A percentile compares a stretch with the other conserved stretches of the same genome.
Evolutionary conservation across 2,888 invertebrate genomes (phyloP).

Genomic region (Labia minor): DNA sequence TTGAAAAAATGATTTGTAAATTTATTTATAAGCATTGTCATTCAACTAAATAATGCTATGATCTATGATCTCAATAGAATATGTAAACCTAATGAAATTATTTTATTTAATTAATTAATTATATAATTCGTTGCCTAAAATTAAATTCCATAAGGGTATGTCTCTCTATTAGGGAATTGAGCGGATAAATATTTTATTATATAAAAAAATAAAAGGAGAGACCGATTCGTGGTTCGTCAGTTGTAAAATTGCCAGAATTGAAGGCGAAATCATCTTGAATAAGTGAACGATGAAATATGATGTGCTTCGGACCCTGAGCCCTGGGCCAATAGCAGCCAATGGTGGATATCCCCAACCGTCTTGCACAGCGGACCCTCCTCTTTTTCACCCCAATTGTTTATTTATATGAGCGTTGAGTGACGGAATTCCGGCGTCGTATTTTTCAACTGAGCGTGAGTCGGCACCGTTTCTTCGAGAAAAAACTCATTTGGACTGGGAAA

Average conservation of each 20-base stretch:
- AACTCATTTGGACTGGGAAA: background rate
- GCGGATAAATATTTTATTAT: too few species aligned
- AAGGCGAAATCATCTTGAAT: conserved; percentile 1
- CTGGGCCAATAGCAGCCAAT: background rate
- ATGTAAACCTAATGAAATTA: too few species aligned
- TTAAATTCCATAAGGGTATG: too few species aligned
- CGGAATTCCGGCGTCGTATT: background rate
- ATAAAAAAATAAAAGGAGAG: too few species aligned
- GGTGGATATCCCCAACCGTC: background rate
- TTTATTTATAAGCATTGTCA: too few species aligned
- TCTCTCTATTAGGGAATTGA: too few species aligned
- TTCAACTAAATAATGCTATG: too few species aligned
- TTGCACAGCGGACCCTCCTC: background rate
- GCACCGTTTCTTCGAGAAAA: background rate
- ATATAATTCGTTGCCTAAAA: too few species aligned
- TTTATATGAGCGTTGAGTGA: conserved; percentile 13
- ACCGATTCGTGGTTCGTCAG: too few species aligned
- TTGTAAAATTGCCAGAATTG: background rate
- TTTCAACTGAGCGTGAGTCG: background rate
- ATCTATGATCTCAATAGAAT: too few species aligned
- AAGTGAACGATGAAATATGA: conserved; percentile 1
- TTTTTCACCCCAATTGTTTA: conserved; percentile 13
- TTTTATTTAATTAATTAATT: too few species aligned
- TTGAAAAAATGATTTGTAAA: too few species aligned
- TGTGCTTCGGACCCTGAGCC: background rate